Conservation (phyloP, 1,140 invertebrate genomes). For the Drosophila varians region DNA sequence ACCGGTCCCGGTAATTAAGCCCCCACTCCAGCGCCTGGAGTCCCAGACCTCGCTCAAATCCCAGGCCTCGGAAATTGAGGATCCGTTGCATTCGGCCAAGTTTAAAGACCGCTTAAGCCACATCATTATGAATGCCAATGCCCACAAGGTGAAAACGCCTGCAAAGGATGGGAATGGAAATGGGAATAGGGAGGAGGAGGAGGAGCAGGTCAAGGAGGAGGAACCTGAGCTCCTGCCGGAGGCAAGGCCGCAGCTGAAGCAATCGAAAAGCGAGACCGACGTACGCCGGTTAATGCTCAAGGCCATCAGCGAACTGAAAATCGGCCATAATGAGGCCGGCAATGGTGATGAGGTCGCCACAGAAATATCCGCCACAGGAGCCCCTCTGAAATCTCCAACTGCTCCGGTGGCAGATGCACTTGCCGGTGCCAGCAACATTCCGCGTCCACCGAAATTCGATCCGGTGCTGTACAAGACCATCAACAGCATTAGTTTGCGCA, state of each 20-base stretch:
- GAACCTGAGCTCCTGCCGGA: constrained; percentile 5
- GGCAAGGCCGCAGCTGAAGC: constrained; percentile 61
- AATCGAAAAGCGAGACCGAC: constrained; percentile 81
- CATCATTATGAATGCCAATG: constrained; percentile 62
- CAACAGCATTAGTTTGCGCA: constrained; percentile 71
- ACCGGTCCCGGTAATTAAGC: background rate
- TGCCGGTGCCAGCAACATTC: constrained; percentile 39
- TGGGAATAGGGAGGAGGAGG: constrained; percentile 2
- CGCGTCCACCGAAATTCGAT: constrained; percentile 81
- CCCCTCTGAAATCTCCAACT: constrained; percentile 4
- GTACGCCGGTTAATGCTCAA: constrained; percentile 65
- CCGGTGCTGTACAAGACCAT: constrained; percentile 81
- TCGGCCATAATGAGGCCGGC: constrained; percentile 48
- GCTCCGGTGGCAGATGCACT: background rate
- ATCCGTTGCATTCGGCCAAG: constrained; percentile 74
- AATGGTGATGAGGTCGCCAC: constrained; percentile 39
- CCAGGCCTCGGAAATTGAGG: constrained; percentile 58
- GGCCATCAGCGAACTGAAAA: constrained; percentile 71
- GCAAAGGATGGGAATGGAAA: constrained; percentile 3
- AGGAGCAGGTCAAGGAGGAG: constrained; percentile 4
- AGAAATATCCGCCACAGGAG: background rate
- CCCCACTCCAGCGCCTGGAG: constrained; percentile 8
- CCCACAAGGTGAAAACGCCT: constrained; percentile 24
- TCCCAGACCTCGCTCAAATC: constrained; percentile 51
- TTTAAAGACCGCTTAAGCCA: constrained; percentile 74